Base-by-base conservation (phyloP, 1,140 invertebrate genomes). In the Drosophila sturtevanti region DNA sequence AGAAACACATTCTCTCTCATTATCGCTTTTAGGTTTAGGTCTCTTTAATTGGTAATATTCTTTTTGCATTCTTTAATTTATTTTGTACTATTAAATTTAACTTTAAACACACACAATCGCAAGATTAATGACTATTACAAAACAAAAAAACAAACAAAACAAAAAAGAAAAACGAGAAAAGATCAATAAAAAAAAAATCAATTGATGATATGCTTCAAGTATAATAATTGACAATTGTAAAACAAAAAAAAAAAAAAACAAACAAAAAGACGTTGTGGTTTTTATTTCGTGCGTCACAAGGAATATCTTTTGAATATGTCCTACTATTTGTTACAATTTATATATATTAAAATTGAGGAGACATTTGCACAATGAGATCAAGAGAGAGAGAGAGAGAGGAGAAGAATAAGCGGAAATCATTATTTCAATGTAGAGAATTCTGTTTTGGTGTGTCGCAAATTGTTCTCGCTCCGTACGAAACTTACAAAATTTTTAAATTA, bases 401-500 rank as follows among this genome's bases (percentile, higher is more conserved):
- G 27, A 87, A 81, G 81, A 89, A 90, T 80, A 76, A 75, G 68
- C 84, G 81, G 60, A 81, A 77, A 72, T 86, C 81, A 67, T 89
- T 90, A 90, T 87, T 82, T 90, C 80, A 55, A 79, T 61, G 75
- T 87, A 65, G 87, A 90, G 72, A 90, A 90, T 87, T 91, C 89
- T 91, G 89, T 91, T 91, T 91, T 91, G 89, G 89, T 91, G 89
- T 91, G 84, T 76, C 72, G 73, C 68, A 64, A 79, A 79, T 79
- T 79, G 77, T 79, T 76, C 73, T 79, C 77, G 63, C 70, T 48
- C 48, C 63, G 70, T 81, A 87, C 75, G 79, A 89, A 73, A 74
- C 34, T 35, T 44, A 61, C 35, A 48, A 48, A 21, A 48, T n/a
- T n/a, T n/a, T n/a, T n/a, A n/a, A n/a, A n/a, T n/a, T n/a, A n/a